Conservation (phyloP, 2,113 vertebrate genomes). For the Solea senegalensis region DNA sequence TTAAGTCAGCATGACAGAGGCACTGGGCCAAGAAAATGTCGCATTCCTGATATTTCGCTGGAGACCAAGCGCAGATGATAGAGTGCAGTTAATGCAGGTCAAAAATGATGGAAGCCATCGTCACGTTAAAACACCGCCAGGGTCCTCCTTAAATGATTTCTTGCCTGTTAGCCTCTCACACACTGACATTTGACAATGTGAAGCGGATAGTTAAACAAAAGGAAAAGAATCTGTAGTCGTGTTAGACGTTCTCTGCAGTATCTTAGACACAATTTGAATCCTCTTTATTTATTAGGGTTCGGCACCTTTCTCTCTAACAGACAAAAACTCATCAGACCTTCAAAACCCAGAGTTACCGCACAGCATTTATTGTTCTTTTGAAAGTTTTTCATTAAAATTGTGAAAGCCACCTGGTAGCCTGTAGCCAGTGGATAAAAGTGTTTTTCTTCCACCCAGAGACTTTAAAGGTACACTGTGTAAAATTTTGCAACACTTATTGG, state of each 20-base stretch:
- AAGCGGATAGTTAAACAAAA: conserved; percentile 14
- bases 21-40: conserved; percentile 69
- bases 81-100: conserved; percentile 50
- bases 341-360: neutral
- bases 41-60: conserved; percentile 56
- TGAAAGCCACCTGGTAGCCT: neutral
- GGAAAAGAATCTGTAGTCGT: neutral
- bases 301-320: conserved; percentile 17
- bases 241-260: neutral
- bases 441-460: too few relatives aligned
- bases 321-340: neutral
- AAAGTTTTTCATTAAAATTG: neutral
- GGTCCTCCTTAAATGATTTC: conserved; percentile 53
- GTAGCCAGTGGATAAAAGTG: too few relatives aligned
- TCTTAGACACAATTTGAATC: too few relatives aligned
- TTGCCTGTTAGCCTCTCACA: conserved; percentile 41
- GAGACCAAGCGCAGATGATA: conserved; percentile 46
- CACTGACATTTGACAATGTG: conserved; percentile 43
- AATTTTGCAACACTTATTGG: too few relatives aligned
- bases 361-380: neutral
- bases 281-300: neutral
- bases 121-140: conserved; percentile 50
- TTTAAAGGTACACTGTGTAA: too few relatives aligned
- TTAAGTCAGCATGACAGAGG: conserved; percentile 68
- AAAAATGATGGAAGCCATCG: conserved; percentile 39